Percentiles rank a stretch among this genome's conserved stretches.
These are phyloP conservation scores for Pyxicephalus adspersus DNA, from an alignment of 2,113 vertebrate species.

Conservation along the genomic window DNA sequence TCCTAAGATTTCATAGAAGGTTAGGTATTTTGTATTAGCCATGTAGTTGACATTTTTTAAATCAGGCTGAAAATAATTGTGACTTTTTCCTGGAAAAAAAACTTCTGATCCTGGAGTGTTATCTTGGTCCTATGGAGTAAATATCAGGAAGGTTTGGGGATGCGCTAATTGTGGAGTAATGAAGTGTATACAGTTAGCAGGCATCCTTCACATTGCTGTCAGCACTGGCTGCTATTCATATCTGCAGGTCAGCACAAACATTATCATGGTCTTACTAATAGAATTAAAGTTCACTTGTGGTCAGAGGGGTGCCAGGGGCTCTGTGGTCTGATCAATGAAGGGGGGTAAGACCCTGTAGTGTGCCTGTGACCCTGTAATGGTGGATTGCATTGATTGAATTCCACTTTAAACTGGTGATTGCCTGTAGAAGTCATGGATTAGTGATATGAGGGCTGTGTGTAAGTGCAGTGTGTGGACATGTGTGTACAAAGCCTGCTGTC, in stretches of 20 bases:
- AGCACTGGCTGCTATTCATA: background rate
- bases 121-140: too few species aligned
- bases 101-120: too few species aligned
- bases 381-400: background rate
- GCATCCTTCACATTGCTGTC: constrained; percentile 3
- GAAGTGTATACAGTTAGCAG: background rate
- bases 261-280: constrained; percentile 3
- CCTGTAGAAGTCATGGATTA: background rate
- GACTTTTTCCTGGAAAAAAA: too few species aligned
- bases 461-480: background rate
- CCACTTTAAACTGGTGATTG: background rate
- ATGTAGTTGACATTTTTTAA: too few species aligned
- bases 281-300: background rate
- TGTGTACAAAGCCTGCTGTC: background rate
- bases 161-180: background rate
- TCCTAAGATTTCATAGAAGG: too few species aligned
- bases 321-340: background rate
- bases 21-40: too few species aligned
- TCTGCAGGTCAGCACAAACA: background rate
- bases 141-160: too few species aligned
- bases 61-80: too few species aligned
- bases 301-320: background rate
- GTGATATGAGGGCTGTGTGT: background rate
- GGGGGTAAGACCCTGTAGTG: background rate
- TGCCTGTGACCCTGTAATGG: background rate